Base-by-base conservation (phyloP, 2,888 invertebrate species). In the Phalera bucephala region DNA sequence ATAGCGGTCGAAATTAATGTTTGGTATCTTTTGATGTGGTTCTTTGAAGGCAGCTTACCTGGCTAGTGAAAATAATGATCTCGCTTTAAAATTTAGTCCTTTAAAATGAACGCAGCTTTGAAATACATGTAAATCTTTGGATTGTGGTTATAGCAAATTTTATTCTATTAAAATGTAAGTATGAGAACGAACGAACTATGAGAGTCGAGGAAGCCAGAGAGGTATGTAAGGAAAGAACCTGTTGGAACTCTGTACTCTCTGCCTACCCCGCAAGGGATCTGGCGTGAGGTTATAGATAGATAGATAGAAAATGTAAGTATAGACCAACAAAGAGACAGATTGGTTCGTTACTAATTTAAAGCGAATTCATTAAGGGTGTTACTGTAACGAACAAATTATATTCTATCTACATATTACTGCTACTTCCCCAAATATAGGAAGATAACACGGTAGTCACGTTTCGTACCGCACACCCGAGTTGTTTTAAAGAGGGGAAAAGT, bases 401-500 rank as follows among this genome's bases (percentile, higher is more conserved):
- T n/a, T n/a, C n/a, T n/a, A 48, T 55, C 40, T 50, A 38, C 28
- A 22, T 31, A 42, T 59, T 56, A 52, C 56, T 47, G 43, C 19
- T 28, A 47, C 42, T 36, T 57, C 15, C 34, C 36, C 13, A 14
- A 58, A 59, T 48, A 52, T 43, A 44, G 40, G 40, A 55, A 63
- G 62, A 64, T 57, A 49, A 63, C 45, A 57, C 52, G 54, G 57
- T 54, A 71, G 68, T 58, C 64, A 69, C 63, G 65, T 72, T 47
- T 58, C 53, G 53, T 48, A 40, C 47, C 46, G 49, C 50, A 52
- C 55, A 67, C 59, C 63, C 65, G 62, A 73, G 52, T 74, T 72
- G 64, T 73, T 75, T 53, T 52, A 67, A 76, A 77, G 74, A 80
- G 80, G 80, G 81, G 73, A 64, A 79, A 80, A 72, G 81, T 76